Evolutionary conservation across 2,113 vertebrate genomes (phyloP).

Genomic region (Ophiodon elongatus): DNA sequence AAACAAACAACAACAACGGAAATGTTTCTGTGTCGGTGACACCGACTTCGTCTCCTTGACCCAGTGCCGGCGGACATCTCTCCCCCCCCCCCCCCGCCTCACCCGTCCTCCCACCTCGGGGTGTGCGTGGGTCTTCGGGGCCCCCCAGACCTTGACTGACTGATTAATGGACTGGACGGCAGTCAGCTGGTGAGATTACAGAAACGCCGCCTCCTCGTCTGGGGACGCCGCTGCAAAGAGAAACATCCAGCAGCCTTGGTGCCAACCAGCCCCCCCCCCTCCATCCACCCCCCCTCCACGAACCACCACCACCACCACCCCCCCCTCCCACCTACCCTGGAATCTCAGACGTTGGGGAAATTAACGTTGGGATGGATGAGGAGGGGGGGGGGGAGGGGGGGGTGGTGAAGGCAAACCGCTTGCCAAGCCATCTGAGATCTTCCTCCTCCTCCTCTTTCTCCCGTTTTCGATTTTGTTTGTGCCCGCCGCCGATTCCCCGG

Average conservation of each 20-base stretch:
- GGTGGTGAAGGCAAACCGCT: conserved; percentile 71
- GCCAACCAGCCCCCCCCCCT: conserved; percentile 64
- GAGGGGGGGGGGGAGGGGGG: conserved; percentile 36
- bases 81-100: neutral
- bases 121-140: conserved; percentile 45
- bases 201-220: conserved; percentile 68
- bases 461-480: conserved; percentile 81
- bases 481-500: conserved; percentile 79
- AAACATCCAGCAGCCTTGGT: conserved; percentile 72
- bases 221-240: conserved; percentile 69
- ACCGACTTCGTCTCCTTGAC: conserved; percentile 73
- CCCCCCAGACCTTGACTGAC: conserved; percentile 76
- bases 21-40: conserved; percentile 36
- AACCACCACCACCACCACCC: conserved; percentile 13
- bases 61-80: conserved; percentile 52
- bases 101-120: conserved; percentile 14
- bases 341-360: conserved; percentile 84
- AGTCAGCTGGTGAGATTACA: conserved; percentile 82
- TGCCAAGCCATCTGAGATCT: conserved; percentile 86
- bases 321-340: conserved; percentile 63
- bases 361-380: conserved; percentile 77
- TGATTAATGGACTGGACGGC: conserved; percentile 82
- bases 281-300: conserved; percentile 19
- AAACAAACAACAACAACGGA: conserved; percentile 17
- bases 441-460: conserved; percentile 61